phyloP scores from a whole-genome alignment of 2,888 invertebrate species.

The Gortyna flavago region DNA sequence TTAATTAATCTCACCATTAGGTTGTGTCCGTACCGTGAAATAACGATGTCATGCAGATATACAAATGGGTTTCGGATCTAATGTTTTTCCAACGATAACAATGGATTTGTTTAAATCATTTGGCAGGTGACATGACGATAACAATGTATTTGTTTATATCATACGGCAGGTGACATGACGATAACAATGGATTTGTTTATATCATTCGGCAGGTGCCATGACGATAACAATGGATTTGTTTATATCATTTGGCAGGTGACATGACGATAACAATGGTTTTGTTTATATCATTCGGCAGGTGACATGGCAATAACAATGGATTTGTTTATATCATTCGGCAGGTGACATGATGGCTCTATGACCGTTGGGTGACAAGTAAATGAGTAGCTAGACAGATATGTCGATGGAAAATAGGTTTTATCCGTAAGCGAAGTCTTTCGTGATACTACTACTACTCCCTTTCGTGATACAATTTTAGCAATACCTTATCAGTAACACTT shows the following conservation, averaged over 20 bases:
- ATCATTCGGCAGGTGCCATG: too few species aligned
- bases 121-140: conserved; percentile 7
- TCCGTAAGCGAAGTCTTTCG: background rate
- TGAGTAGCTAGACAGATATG: background rate
- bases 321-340: too few species aligned
- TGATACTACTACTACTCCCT: background rate
- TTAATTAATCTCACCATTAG: conserved; percentile 1
- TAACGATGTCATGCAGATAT: conserved; percentile 20
- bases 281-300: too few species aligned
- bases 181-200: too few species aligned
- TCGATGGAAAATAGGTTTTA: conserved; percentile 2
- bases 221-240: conserved; percentile 27
- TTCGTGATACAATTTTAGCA: background rate
- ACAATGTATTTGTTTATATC: too few species aligned
- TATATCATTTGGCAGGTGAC: conserved; percentile 37
- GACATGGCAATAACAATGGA: too few species aligned
- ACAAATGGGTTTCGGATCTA: conserved; percentile 32
- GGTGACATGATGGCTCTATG: too few species aligned
- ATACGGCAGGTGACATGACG: too few species aligned
- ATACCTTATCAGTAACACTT: background rate
- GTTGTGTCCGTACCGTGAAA: background rate
- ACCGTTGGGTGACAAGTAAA: background rate
- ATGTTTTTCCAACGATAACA: conserved; percentile 29
- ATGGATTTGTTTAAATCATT: conserved; percentile 46
- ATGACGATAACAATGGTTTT: too few species aligned